A percentile compares a stretch with the other conserved stretches of the same genome.
Conservation (phyloP, 2,888 invertebrate species). For the Phasia obesa region DNA sequence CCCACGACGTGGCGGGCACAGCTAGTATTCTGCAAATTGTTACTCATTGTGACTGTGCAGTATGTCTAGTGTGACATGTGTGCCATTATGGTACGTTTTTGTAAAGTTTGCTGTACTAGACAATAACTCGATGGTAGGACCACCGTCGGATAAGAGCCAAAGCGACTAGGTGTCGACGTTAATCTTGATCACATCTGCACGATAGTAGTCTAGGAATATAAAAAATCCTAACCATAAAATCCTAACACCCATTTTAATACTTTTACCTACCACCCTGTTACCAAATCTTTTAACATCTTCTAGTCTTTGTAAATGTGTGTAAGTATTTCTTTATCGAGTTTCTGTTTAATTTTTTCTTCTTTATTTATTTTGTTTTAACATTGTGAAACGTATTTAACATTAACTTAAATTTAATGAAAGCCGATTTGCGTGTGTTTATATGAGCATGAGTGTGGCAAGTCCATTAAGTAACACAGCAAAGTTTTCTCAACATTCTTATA, state of each 20-base stretch:
- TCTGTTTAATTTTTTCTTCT: conserved; percentile 18
- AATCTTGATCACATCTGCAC: no score
- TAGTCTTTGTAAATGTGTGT: conserved; percentile 4
- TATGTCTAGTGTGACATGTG: no score
- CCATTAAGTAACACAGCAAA: conserved; percentile 68
- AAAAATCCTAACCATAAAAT: no score
- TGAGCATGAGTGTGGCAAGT: conserved; percentile 39
- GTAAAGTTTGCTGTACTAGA: no score
- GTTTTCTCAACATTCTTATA: conserved; percentile 37
- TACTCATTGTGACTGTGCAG: no score
- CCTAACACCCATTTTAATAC: neutral
- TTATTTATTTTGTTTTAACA: conserved; percentile 56
- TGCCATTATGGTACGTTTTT: no score
- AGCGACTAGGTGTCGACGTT: no score
- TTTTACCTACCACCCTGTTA: neutral
- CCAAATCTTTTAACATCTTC: neutral
- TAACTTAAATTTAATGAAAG: conserved; percentile 65
- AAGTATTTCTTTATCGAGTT: conserved; percentile 27
- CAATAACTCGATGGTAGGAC: no score
- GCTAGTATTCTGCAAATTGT: no score
- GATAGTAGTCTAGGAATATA: no score
- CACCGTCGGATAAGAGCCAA: no score
- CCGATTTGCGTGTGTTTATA: conserved; percentile 29
- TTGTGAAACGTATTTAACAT: conserved; percentile 71
- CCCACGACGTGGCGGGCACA: no score